Conservation (phyloP, 2,113 vertebrate genomes). For the Rhinichthys klamathensis region DNA sequence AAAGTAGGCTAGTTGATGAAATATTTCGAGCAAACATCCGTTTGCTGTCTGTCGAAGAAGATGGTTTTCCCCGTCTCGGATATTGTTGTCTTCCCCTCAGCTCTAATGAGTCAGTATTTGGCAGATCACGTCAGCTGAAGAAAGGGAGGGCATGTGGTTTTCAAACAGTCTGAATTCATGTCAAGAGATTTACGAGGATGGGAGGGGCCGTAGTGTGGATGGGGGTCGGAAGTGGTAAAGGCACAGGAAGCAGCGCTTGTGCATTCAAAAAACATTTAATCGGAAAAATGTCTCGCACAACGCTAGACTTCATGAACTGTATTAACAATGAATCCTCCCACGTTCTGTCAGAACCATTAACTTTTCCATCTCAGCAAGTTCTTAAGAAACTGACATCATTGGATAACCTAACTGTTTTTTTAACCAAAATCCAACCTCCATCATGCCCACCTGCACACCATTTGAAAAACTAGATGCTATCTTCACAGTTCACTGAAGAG, state of each 20-base stretch:
- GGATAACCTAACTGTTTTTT: not conserved
- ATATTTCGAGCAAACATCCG: not conserved
- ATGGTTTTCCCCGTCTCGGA: not conserved
- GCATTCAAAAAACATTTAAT: not conserved
- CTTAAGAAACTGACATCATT: not conserved
- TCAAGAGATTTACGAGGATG: not conserved
- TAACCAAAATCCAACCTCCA: not conserved
- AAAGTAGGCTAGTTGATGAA: not conserved
- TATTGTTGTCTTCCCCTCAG: not conserved
- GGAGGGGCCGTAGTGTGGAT: not conserved
- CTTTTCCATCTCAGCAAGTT: not conserved
- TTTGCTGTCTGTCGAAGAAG: not conserved
- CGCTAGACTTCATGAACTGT: not conserved
- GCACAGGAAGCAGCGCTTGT: constrained; percentile 40
- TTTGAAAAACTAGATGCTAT: not conserved
- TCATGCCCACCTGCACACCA: not conserved
- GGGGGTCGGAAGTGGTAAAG: constrained; percentile 50
- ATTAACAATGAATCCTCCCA: not conserved
- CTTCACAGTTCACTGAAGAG: constrained; percentile 2
- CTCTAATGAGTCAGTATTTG: constrained; percentile 50
- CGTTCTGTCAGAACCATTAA: not conserved
- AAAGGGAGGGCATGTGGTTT: not conserved
- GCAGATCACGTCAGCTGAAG: not conserved
- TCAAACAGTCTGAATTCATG: constrained; percentile 22
- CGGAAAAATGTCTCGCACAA: not conserved